Evolutionary conservation across 2,797 vertebrate species (phyloP), one percentile per base, ranked within the genome.

Genomic region (Clarias laeviceps): DNA sequence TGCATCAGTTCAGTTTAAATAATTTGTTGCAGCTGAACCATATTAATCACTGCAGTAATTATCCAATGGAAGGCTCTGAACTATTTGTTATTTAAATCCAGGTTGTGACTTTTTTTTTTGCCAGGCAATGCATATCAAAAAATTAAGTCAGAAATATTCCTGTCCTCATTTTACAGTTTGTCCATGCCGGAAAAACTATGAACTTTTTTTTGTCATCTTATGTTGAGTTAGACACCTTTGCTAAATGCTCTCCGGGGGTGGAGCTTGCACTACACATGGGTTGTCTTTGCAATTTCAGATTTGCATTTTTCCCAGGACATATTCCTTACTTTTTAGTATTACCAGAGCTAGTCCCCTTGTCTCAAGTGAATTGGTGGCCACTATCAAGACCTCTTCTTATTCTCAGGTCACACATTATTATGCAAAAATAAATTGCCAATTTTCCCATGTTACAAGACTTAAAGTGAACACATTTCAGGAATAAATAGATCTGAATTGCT

Each of bases 401-500:
- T 81, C 45, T 68, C 80, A 14, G 64, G 29, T 66, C 37, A 14
- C 27, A 56, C 40, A 29, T 77, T 77, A 77, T 59, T 59, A 79
- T 14, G 27, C 4, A 61, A 78, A 78, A 57, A 24, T 5, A 59
- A 59, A 17, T 3, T 2, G 37, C 14, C 78, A 45, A 80, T 65
- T 80, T 80, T 15, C 64, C 7, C n/a, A 77, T 77, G 34, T 56
- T 29, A 45, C 32, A 61, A 54, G 80, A 69, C 22, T 65, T 66
- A 78, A 57, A n/a, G 29, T 18, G 54, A 72, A 40, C 61, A n/a
- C 56, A 81, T 70, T 68, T 78, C 72, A 56, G 40, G 50, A 34
- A 68, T 73, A 68, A 61, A 78, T 1, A 57, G 27, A 37, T 78
- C 82, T 82, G 32, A 78, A 82, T 45, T 73, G 34, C 54, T 56